These are phyloP conservation scores for Pycnonotus jocosus DNA, from an alignment of 2,113 vertebrate genomes.

Conservation along the genomic window DNA sequence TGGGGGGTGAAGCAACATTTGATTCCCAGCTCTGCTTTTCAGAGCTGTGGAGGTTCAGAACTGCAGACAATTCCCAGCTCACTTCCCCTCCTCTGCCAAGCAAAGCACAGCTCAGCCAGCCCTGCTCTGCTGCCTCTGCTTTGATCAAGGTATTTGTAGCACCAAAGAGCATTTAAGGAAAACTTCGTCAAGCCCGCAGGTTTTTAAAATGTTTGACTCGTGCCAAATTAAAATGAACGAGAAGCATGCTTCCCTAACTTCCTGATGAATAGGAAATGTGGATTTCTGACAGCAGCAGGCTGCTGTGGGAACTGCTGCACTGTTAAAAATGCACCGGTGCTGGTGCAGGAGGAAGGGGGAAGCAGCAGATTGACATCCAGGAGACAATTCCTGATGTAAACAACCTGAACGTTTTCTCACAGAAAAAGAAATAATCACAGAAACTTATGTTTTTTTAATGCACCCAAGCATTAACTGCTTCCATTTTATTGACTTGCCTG, in stretches of 20 bases:
- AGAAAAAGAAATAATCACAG: background rate
- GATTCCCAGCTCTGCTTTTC: background rate
- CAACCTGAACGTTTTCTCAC: background rate
- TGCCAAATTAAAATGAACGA: background rate
- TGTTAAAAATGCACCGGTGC: background rate
- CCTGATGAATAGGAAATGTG: background rate
- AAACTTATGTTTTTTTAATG: background rate
- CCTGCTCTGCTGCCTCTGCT: background rate
- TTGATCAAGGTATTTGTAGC: background rate
- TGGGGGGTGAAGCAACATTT: background rate
- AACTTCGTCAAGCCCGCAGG: background rate
- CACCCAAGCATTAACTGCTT: background rate
- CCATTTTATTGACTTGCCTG: background rate
- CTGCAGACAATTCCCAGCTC: background rate
- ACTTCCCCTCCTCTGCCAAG: background rate
- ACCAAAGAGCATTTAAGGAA: background rate
- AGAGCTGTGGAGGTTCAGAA: background rate
- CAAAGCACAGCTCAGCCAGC: fast-evolving
- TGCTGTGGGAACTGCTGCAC: background rate
- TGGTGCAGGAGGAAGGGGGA: background rate
- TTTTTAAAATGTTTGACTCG: background rate
- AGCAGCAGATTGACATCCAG: background rate
- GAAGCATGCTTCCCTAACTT: background rate
- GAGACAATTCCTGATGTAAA: background rate
- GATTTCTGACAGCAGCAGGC: background rate